Conservation (phyloP, 1,140 invertebrate species). For the Bombus breviceps region DNA sequence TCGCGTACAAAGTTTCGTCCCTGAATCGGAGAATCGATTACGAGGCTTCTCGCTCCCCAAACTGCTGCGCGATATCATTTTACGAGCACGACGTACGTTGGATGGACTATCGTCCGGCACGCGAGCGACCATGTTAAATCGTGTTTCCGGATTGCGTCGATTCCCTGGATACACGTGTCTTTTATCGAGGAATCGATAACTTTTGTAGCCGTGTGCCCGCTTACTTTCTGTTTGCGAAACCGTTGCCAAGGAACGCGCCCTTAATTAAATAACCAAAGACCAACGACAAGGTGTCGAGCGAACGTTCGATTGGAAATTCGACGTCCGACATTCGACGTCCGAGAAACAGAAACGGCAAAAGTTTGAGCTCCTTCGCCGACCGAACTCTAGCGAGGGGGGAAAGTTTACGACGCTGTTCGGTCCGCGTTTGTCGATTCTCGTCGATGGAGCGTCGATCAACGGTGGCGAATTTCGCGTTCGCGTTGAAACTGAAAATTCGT, state of each 20-base stretch:
- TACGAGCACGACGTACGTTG: neutral
- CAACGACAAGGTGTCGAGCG: neutral
- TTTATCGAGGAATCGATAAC: conserved; percentile 51
- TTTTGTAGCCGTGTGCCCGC: conserved; percentile 18
- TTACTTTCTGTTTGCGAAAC: conserved; percentile 32
- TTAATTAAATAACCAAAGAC: neutral
- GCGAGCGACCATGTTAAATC: conserved; percentile 33
- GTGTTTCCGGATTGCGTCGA: conserved; percentile 14
- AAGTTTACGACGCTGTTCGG: neutral
- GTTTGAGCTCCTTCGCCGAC: neutral
- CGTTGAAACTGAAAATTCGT: neutral
- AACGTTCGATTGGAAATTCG: neutral
- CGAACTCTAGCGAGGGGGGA: neutral
- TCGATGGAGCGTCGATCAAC: too few species aligned
- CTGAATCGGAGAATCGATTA: neutral
- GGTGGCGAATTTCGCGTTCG: neutral
- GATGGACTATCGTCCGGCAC: conserved; percentile 7
- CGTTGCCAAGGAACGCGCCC: conserved; percentile 54
- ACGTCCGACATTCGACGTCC: neutral
- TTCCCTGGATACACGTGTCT: conserved; percentile 27
- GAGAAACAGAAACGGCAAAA: too few species aligned
- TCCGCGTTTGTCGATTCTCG: neutral
- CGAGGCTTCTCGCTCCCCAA: neutral
- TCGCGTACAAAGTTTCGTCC: neutral
- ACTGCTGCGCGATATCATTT: neutral